Conservation (phyloP, 2,797 vertebrate genomes). For the Microtus californicus region DNA sequence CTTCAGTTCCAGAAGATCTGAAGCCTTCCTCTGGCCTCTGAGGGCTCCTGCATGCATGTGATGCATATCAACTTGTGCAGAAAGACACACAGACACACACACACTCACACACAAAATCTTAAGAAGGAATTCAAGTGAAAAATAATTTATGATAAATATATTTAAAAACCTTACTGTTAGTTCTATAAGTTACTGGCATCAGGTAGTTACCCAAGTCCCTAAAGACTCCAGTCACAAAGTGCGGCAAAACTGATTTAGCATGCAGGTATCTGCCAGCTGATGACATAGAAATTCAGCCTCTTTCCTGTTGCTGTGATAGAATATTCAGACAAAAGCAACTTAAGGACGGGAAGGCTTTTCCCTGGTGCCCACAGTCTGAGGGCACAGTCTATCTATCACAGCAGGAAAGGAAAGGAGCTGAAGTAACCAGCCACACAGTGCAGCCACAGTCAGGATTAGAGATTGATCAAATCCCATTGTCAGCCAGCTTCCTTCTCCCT, state of each 20-base stretch:
- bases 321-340: background rate
- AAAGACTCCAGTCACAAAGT: constrained; percentile 21
- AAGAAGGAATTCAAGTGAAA: background rate
- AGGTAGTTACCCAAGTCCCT: background rate
- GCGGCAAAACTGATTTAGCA: background rate
- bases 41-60: too few species aligned
- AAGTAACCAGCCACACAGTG: background rate
- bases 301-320: background rate
- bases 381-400: background rate
- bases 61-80: background rate
- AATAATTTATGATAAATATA: background rate
- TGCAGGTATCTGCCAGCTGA: background rate
- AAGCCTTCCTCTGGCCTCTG: background rate
- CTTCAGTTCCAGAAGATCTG: background rate
- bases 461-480: background rate
- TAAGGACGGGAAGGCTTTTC: background rate
- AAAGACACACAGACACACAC: background rate
- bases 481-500: background rate
- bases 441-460: background rate
- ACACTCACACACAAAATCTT: background rate
- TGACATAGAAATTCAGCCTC: background rate
- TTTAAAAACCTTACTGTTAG: background rate
- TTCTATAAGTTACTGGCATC: background rate
- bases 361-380: background rate
- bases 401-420: background rate